Conservation (phyloP, 64 coral and sea anemone genomes). For the Actinia tenebrosa region DNA sequence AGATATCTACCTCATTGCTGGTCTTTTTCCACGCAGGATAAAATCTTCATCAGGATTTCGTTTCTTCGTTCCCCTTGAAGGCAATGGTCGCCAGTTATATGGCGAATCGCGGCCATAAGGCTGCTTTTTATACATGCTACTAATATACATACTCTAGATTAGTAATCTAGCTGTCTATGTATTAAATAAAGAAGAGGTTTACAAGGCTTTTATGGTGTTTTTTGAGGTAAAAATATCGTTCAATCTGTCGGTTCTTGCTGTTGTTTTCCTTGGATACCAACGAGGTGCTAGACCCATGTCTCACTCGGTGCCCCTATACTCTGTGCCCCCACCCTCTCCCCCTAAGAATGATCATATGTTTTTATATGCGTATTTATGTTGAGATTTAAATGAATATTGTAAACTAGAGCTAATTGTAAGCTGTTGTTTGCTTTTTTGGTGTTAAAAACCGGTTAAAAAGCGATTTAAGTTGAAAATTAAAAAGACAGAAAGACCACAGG, state of each 20-base stretch:
- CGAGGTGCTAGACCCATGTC: background rate
- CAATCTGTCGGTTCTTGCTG: background rate
- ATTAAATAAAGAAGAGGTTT: background rate
- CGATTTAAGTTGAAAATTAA: too few species aligned
- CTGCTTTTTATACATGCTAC: slow-evolving; percentile 74
- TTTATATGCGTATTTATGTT: too few species aligned
- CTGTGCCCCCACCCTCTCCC: too few species aligned
- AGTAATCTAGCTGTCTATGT: background rate
- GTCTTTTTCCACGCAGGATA: slow-evolving; percentile 63
- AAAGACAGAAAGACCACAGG: background rate
- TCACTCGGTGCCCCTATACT: too few species aligned
- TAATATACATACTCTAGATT: slow-evolving; percentile 60
- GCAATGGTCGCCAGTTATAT: slow-evolving; percentile 67
- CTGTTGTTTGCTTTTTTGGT: too few species aligned
- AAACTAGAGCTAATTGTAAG: too few species aligned
- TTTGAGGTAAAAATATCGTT: background rate
- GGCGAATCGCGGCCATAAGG: slow-evolving; percentile 48
- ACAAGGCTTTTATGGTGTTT: background rate
- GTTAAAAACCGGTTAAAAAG: too few species aligned
- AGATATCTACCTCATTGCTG: slow-evolving; percentile 45
- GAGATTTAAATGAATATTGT: too few species aligned
- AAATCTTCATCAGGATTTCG: slow-evolving; percentile 92
- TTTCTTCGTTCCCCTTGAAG: slow-evolving; percentile 72
- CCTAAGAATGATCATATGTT: too few species aligned
- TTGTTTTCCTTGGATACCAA: slow-evolving; percentile 1